phyloP scores from a whole-genome alignment of 2,113 vertebrate species.

The Tursiops truncatus region DNA sequence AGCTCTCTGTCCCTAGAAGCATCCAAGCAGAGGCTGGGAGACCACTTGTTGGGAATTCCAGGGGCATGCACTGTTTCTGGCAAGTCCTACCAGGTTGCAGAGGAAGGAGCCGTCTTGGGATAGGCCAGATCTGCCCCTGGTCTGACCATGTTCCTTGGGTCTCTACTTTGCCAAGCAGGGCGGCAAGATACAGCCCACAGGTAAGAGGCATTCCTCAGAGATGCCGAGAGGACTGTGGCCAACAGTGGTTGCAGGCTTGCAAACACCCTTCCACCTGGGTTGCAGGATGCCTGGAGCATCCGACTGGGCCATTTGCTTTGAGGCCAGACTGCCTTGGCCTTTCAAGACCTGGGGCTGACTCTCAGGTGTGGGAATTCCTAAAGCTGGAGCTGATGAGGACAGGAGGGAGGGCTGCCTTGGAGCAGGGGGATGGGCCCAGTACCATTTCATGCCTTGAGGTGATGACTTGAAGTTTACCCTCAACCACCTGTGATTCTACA shows the following conservation, averaged over 20 bases:
- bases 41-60: not conserved
- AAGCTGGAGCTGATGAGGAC: not conserved
- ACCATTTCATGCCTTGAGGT: not conserved
- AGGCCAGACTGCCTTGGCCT: not conserved
- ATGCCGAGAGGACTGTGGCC: not conserved
- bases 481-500: not conserved
- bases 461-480: not conserved
- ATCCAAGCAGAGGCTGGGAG: not conserved
- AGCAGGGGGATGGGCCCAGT: not conserved
- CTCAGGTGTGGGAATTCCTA: not conserved
- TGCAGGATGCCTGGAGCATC: not conserved
- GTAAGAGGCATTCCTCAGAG: not conserved
- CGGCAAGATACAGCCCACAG: not conserved
- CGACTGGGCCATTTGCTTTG: not conserved
- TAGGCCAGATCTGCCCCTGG: not conserved
- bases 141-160: not conserved
- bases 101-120: not conserved
- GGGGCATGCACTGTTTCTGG: not conserved
- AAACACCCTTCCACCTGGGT: not conserved
- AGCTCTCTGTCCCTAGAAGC: not conserved
- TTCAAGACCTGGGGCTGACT: not conserved
- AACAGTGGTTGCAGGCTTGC: fast-evolving
- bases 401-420: not conserved
- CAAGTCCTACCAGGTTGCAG: not conserved
- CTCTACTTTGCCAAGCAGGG: not conserved